Base-by-base conservation (phyloP, 1,140 invertebrate genomes). In the Aphaenogaster ashmeadi region DNA sequence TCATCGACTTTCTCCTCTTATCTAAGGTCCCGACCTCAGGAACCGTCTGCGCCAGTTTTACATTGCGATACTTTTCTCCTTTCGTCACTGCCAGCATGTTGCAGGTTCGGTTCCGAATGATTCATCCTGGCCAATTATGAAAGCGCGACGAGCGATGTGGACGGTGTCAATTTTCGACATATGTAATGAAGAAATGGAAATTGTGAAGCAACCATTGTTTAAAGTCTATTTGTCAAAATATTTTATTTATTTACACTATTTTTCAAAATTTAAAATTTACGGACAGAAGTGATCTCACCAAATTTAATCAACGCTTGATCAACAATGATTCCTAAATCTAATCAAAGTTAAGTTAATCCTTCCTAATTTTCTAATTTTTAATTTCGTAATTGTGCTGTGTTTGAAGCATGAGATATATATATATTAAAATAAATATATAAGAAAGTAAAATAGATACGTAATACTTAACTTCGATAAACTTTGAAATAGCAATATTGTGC, bases 1-100 rank as follows among this genome's bases (percentile, higher is more conserved):
- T 92, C 88, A 79, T 72, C 64, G 74, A 92, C 93, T 93, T 94
- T 94, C 92, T 92, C 92, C 83, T 91, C 84, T 93, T 91, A 89
- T 92, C 90, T 89, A 69, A 91, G 89, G 91, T 90, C 58, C 38
- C 41, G 87, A 88, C 74, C 86, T 80, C 91, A 2, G 66, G 77
- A 87, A 87, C 66, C 36, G 50, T 67, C 38, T 60, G 87, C 87
- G 66, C 52, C 62, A 80, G 64, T 87, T 87, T 69, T 87, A 64
- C 56, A 8, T 75, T 38, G 33, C n/a, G 66, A 79, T 33, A 58
- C 83, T 52, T 41, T 56, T 50, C 27, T 33, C 36, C 9, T n/a
- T 60, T 21, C 50, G 11, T 56, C 60, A 86, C 47, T 66, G 72
- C 56, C 84, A 79, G 18, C 52, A 47, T 50, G 38, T 21, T 62